These are phyloP conservation scores for Ellobius talpinus DNA, from an alignment of 2,113 vertebrate species.

Conservation along the genomic window DNA sequence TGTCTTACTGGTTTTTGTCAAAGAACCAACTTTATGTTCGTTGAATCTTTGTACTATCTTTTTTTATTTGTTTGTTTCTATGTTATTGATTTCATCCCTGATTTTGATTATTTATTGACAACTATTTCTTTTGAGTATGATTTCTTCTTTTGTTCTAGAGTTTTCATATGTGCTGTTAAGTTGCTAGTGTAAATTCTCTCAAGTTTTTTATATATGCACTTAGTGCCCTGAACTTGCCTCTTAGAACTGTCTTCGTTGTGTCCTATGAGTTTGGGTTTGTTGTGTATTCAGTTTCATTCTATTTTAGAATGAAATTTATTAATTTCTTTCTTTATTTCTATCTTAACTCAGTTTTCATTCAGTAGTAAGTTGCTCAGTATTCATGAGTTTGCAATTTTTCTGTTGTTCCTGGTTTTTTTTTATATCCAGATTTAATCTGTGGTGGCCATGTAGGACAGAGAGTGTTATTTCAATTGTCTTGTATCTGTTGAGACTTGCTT, in stretches of 20 bases:
- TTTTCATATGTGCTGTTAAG: background rate
- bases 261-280: background rate
- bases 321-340: background rate
- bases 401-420: background rate
- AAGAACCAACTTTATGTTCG: background rate
- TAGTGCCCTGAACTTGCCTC: background rate
- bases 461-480: background rate
- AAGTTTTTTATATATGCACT: background rate
- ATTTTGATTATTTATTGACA: background rate
- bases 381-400: background rate
- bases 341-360: background rate
- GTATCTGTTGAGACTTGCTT: background rate
- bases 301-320: background rate
- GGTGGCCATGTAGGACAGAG: background rate
- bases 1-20: background rate
- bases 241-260: background rate
- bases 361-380: background rate
- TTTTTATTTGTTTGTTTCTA: background rate
- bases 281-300: background rate
- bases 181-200: background rate
- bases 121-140: background rate
- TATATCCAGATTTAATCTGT: background rate
- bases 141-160: background rate
- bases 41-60: background rate
- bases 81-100: background rate